phyloP scores from a whole-genome alignment of 1,140 invertebrate genomes.

The Eciton burchellii region DNA sequence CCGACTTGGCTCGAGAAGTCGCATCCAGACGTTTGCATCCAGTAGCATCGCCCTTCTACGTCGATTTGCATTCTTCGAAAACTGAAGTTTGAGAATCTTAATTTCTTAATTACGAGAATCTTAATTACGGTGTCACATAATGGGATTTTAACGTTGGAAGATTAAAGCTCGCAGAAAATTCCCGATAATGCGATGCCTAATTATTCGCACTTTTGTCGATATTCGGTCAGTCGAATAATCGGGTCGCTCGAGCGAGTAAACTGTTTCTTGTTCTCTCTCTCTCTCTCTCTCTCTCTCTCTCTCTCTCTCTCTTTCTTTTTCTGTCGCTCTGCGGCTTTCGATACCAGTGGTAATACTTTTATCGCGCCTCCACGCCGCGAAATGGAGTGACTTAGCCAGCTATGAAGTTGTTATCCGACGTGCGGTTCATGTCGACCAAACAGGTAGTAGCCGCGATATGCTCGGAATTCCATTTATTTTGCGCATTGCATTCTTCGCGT shows the following conservation, averaged over 20 bases:
- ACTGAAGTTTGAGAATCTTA: too few relatives aligned
- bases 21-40: too few relatives aligned
- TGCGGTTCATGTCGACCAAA: constrained; percentile 26
- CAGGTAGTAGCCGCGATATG: constrained; percentile 39
- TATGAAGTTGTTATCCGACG: constrained; percentile 53
- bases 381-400: constrained; percentile 47
- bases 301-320: constrained; percentile 21
- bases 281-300: constrained; percentile 20
- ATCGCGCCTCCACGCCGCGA: not conserved
- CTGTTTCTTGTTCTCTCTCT: not conserved
- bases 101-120: too few relatives aligned
- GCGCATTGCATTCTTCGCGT: constrained; percentile 34
- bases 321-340: constrained; percentile 36
- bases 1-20: not conserved
- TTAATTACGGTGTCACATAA: too few relatives aligned
- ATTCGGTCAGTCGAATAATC: constrained; percentile 19
- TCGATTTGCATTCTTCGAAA: too few relatives aligned
- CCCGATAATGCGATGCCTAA: not conserved
- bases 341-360: constrained; percentile 29
- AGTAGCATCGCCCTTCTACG: too few relatives aligned
- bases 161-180: too few relatives aligned
- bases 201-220: constrained; percentile 3
- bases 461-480: constrained; percentile 41
- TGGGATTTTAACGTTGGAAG: too few relatives aligned
- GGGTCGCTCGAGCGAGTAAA: constrained; percentile 20